These are phyloP conservation scores for Aspidapion aeneum DNA, from an alignment of 2,888 invertebrate genomes.

Conservation along the genomic window DNA sequence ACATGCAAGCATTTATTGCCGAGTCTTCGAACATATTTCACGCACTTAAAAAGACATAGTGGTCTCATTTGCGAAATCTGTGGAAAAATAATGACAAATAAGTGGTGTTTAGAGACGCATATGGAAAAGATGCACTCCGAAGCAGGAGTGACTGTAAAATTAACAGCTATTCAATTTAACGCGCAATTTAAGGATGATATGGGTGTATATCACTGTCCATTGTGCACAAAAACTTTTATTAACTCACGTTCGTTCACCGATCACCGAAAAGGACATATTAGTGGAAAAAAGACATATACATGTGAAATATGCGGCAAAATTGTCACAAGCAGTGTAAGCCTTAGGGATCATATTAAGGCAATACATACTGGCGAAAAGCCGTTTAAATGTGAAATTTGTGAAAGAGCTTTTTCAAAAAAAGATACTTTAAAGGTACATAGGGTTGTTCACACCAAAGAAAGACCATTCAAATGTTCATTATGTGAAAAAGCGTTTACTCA, in stretches of 20 bases:
- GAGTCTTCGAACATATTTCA: too few relatives aligned
- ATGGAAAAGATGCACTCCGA: too few relatives aligned
- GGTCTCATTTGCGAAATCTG: too few relatives aligned
- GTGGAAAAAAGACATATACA: constrained; percentile 2
- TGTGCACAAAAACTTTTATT: not conserved
- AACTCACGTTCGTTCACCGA: not conserved
- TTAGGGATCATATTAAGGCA: constrained; percentile 36
- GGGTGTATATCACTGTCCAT: too few relatives aligned
- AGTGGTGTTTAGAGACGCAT: too few relatives aligned
- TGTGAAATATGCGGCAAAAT: constrained; percentile 46
- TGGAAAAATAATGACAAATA: too few relatives aligned
- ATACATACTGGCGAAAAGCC: constrained; percentile 54
- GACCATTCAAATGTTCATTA: constrained; percentile 55
- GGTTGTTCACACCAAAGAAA: constrained; percentile 47
- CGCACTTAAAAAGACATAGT: too few relatives aligned
- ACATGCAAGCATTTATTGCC: too few relatives aligned
- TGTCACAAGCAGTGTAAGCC: constrained; percentile 34
- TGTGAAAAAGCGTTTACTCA: constrained; percentile 60
- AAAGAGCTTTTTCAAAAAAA: constrained; percentile 52
- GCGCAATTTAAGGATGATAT: too few relatives aligned
- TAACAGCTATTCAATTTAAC: too few relatives aligned
- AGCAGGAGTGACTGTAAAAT: too few relatives aligned
- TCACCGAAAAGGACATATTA: not conserved
- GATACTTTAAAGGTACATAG: constrained; percentile 48
- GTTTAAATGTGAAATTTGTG: constrained; percentile 53